phyloP scores from a whole-genome alignment of 2,888 invertebrate species.

The Dioctria linearis region DNA sequence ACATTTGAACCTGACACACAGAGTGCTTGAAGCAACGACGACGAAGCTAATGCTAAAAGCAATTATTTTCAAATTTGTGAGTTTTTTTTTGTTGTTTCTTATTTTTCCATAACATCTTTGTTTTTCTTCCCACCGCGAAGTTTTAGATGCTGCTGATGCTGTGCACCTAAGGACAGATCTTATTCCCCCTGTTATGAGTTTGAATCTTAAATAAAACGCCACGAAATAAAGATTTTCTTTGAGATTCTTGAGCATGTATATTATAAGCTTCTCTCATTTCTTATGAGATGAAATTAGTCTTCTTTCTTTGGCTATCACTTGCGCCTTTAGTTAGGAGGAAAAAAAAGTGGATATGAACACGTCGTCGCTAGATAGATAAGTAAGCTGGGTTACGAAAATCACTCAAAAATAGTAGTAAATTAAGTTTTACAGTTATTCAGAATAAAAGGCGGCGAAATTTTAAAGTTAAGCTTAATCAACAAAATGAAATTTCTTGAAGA shows the following conservation, averaged over 20 bases:
- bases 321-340: not conserved
- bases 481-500: not conserved
- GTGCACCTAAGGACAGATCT: not conserved
- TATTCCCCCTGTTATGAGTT: too few species aligned
- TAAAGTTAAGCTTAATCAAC: slow-evolving; percentile 20
- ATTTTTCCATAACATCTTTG: slow-evolving; percentile 9
- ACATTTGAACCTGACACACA: not conserved
- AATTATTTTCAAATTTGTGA: slow-evolving; percentile 58
- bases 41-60: slow-evolving; percentile 49
- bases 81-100: slow-evolving; percentile 36
- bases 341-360: slow-evolving; percentile 34
- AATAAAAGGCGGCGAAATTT: slow-evolving; percentile 31
- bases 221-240: slow-evolving; percentile 8
- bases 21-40: slow-evolving; percentile 3
- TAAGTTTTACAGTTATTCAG: slow-evolving; percentile 34
- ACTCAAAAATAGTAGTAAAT: slow-evolving; percentile 38
- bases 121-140: slow-evolving; percentile 10
- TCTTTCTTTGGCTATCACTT: not conserved
- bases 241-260: slow-evolving; percentile 22
- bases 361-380: not conserved
- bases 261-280: slow-evolving; percentile 26
- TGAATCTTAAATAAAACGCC: slow-evolving; percentile 14
- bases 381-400: slow-evolving; percentile 22
- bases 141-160: slow-evolving; percentile 18
- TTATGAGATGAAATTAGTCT: slow-evolving; percentile 41